A percentile compares a stretch with the other conserved stretches of the same genome.
Conservation (phyloP, 2,797 vertebrate species). For the Scomberomorus guttatus region DNA sequence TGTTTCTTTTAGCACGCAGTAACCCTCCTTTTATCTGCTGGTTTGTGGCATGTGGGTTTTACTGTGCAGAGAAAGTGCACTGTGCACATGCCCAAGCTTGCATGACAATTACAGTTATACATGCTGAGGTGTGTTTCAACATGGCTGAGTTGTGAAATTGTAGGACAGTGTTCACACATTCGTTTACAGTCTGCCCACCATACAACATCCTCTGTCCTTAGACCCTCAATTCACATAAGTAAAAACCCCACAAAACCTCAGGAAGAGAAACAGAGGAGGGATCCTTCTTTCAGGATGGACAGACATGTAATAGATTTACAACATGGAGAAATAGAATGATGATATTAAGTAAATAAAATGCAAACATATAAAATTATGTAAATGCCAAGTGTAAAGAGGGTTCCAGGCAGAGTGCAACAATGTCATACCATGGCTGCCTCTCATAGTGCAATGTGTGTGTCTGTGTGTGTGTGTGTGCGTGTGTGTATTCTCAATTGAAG, state of each 20-base stretch:
- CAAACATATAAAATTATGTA: not conserved
- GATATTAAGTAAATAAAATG: not conserved
- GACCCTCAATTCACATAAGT: too few relatives aligned
- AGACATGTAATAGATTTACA: not conserved
- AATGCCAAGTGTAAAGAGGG: not conserved
- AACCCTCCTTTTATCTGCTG: slow-evolving; percentile 53
- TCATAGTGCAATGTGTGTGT: not conserved
- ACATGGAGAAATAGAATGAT: not conserved
- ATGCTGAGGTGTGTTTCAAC: slow-evolving; percentile 26
- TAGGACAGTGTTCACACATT: slow-evolving; percentile 3
- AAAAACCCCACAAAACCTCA: not conserved
- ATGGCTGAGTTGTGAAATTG: slow-evolving; percentile 32
- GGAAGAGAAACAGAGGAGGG: not conserved
- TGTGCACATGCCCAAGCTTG: not conserved
- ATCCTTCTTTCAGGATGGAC: not conserved
- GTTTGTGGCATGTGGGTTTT: slow-evolving; percentile 31
- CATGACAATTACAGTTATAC: slow-evolving; percentile 28
- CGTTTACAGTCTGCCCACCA: too few relatives aligned
- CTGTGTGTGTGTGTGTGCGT: slow-evolving; percentile 15
- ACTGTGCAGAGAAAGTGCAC: slow-evolving; percentile 3
- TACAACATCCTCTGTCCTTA: too few relatives aligned
- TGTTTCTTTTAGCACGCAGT: slow-evolving; percentile 10
- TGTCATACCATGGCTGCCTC: too few relatives aligned
- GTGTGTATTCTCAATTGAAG: not conserved
- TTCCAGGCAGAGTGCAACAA: not conserved